These are phyloP conservation scores for Boleophthalmus pectinirostris DNA, from an alignment of 2,113 vertebrate species.

Conservation along the genomic window DNA sequence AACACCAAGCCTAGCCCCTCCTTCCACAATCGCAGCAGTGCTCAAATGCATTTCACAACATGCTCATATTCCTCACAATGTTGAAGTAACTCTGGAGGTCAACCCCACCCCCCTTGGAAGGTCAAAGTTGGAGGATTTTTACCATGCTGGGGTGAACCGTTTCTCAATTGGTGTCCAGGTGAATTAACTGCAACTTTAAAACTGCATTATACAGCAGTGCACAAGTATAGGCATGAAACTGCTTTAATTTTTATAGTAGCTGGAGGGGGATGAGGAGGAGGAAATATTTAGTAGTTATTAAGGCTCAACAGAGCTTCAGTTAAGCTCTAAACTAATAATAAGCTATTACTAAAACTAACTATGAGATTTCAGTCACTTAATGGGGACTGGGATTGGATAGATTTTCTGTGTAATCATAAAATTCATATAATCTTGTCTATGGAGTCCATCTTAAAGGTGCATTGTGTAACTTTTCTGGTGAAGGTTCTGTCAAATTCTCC, in stretches of 20 bases:
- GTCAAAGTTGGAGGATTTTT: conserved; percentile 75
- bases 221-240: neutral
- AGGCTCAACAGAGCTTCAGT: too few species aligned
- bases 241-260: neutral
- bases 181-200: conserved; percentile 16
- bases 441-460: too few species aligned
- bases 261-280: too few species aligned
- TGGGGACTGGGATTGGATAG: too few species aligned
- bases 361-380: too few species aligned
- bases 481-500: too few species aligned
- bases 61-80: conserved; percentile 57
- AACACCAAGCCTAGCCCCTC: conserved; percentile 88
- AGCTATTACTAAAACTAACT: too few species aligned
- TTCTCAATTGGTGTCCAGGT: conserved; percentile 93
- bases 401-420: too few species aligned
- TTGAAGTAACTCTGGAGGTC: conserved; percentile 88
- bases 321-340: too few species aligned
- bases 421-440: too few species aligned
- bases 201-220: neutral
- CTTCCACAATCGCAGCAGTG: conserved; percentile 77
- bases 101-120: conserved; percentile 82
- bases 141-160: conserved; percentile 83
- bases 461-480: too few species aligned
- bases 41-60: conserved; percentile 77
- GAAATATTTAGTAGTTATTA: too few species aligned